Evolutionary conservation across 2,888 invertebrate genomes (phyloP).

Genomic region (Sesamia inferens): DNA sequence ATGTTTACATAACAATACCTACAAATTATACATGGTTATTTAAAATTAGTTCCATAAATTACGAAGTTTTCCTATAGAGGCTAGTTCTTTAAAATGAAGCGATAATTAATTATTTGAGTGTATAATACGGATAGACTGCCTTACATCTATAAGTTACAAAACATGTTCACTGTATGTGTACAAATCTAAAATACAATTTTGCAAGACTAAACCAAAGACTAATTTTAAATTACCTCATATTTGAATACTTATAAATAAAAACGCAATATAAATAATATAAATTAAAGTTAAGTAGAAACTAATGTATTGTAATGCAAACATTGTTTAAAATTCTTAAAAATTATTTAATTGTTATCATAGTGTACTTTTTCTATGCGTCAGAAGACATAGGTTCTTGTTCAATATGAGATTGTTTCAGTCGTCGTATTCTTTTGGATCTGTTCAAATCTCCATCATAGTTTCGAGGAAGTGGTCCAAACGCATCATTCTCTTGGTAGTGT

Average conservation of each 20-base stretch:
- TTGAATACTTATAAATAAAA: conserved; percentile 75
- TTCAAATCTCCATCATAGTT: conserved; percentile 78
- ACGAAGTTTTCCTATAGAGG: conserved; percentile 2
- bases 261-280: conserved; percentile 55
- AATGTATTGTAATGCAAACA: conserved; percentile 55
- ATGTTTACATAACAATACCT: conserved; percentile 48
- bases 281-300: conserved; percentile 65
- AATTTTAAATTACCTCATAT: conserved; percentile 63
- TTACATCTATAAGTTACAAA: conserved; percentile 15
- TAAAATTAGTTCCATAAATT: conserved; percentile 51
- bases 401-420: conserved; percentile 72
- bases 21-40: conserved; percentile 56
- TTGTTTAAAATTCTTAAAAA: conserved; percentile 65
- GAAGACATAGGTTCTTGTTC: conserved; percentile 55
- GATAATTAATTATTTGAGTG: conserved; percentile 1
- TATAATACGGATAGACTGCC: background rate
- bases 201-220: conserved; percentile 27
- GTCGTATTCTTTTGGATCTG: conserved; percentile 83
- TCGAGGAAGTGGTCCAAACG: conserved; percentile 78
- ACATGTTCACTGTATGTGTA: conserved; percentile 1
- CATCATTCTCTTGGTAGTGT: conserved; percentile 79
- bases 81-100: background rate
- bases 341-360: conserved; percentile 42
- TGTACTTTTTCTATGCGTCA: conserved; percentile 44
- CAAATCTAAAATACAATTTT: conserved; percentile 26